phyloP scores from a whole-genome alignment of 2,797 vertebrate species.

The Pelochelys cantorii region DNA sequence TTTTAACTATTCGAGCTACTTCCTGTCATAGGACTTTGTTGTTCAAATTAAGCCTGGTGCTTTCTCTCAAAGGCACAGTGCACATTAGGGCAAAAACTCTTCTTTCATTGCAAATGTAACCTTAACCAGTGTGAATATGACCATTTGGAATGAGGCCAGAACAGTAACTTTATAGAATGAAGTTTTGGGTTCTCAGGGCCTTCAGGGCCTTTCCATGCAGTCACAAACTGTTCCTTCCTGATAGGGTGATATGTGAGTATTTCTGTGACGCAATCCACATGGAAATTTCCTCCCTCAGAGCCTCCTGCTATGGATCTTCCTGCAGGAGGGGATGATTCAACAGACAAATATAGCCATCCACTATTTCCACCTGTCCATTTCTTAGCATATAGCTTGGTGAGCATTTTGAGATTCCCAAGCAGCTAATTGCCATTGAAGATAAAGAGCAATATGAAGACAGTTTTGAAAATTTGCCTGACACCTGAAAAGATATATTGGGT shows the following conservation, averaged over 20 bases:
- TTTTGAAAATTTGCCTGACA: not conserved
- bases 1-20: not conserved
- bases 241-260: accelerated
- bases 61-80: accelerated
- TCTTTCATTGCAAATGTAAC: accelerated
- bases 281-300: not conserved
- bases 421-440: conserved; percentile 36
- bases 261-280: accelerated
- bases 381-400: not conserved
- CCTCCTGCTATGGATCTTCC: accelerated
- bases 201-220: no score
- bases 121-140: not conserved
- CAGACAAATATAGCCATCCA: accelerated
- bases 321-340: accelerated
- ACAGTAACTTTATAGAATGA: not conserved
- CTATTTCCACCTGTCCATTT: not conserved
- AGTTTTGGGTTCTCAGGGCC: not conserved
- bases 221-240: not conserved
- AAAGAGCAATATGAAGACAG: not conserved
- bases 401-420: conserved; percentile 18
- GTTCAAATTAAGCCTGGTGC: not conserved
- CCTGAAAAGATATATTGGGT: not conserved
- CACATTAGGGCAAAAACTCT: not conserved
- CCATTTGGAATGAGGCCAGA: no score
- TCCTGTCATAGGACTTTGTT: not conserved